Percentiles rank a stretch among this genome's conserved stretches.
These are phyloP conservation scores for Itoplectis maculator DNA, from an alignment of 2,888 invertebrate species.

Conservation along the genomic window DNA sequence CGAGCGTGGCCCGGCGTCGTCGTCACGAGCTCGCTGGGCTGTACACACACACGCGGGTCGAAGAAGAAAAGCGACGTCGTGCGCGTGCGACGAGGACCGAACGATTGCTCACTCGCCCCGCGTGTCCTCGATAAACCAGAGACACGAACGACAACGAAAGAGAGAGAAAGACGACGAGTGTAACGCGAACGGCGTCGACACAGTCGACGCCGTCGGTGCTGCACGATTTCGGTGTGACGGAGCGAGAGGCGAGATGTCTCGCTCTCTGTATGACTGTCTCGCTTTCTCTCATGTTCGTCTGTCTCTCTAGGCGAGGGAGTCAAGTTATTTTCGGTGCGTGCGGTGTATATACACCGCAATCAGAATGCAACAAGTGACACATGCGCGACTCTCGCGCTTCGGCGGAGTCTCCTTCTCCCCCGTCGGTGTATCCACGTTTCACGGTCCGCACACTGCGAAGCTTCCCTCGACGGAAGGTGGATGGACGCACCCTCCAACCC, in stretches of 20 bases:
- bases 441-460: no score
- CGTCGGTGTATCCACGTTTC: neutral
- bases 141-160: slow-evolving; percentile 50
- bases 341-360: slow-evolving; percentile 74
- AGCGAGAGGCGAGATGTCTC: slow-evolving; percentile 37
- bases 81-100: slow-evolving; percentile 49
- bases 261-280: no score
- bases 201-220: slow-evolving; percentile 5
- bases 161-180: slow-evolving; percentile 49
- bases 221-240: slow-evolving; percentile 53
- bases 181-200: no score
- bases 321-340: slow-evolving; percentile 79
- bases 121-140: slow-evolving; percentile 62
- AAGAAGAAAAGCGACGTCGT: slow-evolving; percentile 63
- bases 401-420: slow-evolving; percentile 39
- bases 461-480: no score
- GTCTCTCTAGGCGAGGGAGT: slow-evolving; percentile 63
- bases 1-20: slow-evolving; percentile 72
- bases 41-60: no score
- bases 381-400: slow-evolving; percentile 65
- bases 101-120: slow-evolving; percentile 59
- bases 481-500: neutral
- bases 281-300: no score
- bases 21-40: slow-evolving; percentile 75
- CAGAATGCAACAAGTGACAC: slow-evolving; percentile 82